Evolutionary conservation across 2,113 vertebrate genomes (phyloP), one percentile per base, ranked within the genome.

Genomic region (Sturnus vulgaris): DNA sequence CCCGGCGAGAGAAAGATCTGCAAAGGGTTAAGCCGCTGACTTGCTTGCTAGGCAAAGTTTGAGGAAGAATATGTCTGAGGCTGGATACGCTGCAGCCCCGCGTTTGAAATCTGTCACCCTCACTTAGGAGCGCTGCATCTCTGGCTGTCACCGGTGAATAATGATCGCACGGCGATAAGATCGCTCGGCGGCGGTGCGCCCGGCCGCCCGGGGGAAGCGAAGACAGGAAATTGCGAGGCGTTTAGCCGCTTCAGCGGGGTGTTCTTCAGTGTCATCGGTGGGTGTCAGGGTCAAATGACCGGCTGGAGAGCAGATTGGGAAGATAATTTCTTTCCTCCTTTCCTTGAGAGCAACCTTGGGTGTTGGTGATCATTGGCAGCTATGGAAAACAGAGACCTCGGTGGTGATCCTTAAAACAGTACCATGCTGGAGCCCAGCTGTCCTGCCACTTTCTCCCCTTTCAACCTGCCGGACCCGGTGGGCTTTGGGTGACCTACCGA

Each of bases 401-500:
- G 88, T 94, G 92, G 95, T 82, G 97, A 98, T 93, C 94, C 97
- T 95, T 98, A 98, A 98, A 94, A 81, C 75, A 97, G 89, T 97
- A 97, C 93, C 97, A 98, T 98, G 98, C 97, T 77, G 97, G 97
- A 97, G 65, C 86, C 92, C 92, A 89, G 90, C 86, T 87, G 70
- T 86, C 90, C 92, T 47, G 82, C 64, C 87, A 92, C 95, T 75
- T 96, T 97, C 88, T 97, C 84, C 90, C 92, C 93, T 97, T 97
- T 96, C 92, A 96, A 97, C 95, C 96, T 98, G 90, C 98, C 98
- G 5, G 98, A 98, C 93, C 98, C 98, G 2, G 97, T 97, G 82
- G 98, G 97, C 91, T 98, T 98, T 93, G 98, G 98, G 96, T 98
- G 97, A 98, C 79, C 84, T 83, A 65, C 57, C 9, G 31, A 57